Evolutionary conservation across 92 coral and sea anemone genomes (phyloP).

Genomic region (Umimayanthus kanabou): DNA sequence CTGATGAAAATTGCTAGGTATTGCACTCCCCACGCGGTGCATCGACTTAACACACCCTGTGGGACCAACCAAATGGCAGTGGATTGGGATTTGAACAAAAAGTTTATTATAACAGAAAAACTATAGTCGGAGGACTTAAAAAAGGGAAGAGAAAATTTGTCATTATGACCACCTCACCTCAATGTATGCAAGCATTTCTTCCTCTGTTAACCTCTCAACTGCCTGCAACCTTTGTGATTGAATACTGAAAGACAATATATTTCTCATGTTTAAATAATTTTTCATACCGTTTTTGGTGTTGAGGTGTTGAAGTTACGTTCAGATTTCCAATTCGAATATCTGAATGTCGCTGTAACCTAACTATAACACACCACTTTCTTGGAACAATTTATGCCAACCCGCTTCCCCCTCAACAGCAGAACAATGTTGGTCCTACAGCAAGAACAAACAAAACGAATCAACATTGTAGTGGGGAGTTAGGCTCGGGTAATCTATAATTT

Average conservation of each 20-base stretch:
- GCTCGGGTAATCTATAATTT: no score
- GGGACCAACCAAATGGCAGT: not conserved
- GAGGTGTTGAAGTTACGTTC: no score
- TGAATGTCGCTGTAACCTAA: no score
- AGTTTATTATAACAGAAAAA: no score
- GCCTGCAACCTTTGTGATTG: slow-evolving; percentile 87
- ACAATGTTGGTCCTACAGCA: not conserved
- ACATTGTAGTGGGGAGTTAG: no score
- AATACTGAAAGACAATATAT: slow-evolving; percentile 55
- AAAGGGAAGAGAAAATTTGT: no score
- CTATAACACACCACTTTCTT: no score
- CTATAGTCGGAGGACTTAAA: no score
- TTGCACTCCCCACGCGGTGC: slow-evolving; percentile 82
- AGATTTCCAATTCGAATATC: no score
- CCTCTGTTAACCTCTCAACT: slow-evolving; percentile 70
- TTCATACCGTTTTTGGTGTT: no score
- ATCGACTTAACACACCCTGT: slow-evolving; percentile 76
- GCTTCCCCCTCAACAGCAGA: not conserved
- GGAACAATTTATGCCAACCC: not conserved
- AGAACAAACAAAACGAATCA: no score
- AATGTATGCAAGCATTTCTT: slow-evolving; percentile 80
- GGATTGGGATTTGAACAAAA: not conserved
- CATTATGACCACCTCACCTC: slow-evolving; percentile 49
- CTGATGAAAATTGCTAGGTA: slow-evolving; percentile 76
- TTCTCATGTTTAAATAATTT: not conserved